A percentile compares a stretch with the other conserved stretches of the same genome.
These are phyloP conservation scores for Philantomba maxwellii DNA, from an alignment of 2,113 vertebrate genomes.

Conservation along the genomic window DNA sequence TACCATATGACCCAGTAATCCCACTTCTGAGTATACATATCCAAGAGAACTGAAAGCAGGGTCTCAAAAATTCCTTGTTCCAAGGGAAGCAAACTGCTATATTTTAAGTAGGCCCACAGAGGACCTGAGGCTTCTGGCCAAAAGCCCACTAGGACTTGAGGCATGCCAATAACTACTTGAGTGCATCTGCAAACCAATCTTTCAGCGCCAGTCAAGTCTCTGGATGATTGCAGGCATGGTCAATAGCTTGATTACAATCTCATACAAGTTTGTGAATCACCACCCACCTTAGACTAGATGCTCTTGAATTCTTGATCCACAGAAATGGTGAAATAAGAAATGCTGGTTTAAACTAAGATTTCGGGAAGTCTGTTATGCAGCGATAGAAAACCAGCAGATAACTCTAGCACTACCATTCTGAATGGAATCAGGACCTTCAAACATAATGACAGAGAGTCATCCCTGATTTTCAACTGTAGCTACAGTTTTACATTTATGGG, in stretches of 20 bases:
- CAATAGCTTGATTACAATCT: background rate
- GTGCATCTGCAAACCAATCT: background rate
- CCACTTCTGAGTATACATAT: background rate
- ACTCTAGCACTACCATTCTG: background rate
- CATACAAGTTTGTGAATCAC: background rate
- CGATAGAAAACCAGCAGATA: background rate
- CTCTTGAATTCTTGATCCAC: background rate
- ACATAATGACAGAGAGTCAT: background rate
- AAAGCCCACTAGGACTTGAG: background rate
- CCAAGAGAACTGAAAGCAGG: background rate
- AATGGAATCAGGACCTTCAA: background rate
- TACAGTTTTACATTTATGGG: background rate
- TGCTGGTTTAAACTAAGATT: background rate
- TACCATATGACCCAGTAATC: background rate
- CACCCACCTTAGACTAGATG: background rate
- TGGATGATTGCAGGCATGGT: background rate
- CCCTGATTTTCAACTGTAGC: background rate
- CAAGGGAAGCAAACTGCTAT: background rate
- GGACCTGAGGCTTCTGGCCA: background rate
- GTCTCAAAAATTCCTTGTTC: background rate
- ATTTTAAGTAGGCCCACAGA: background rate
- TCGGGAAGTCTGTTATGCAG: background rate
- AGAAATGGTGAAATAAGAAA: background rate
- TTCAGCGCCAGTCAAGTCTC: background rate
- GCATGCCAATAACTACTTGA: background rate